A percentile compares a stretch with the other conserved stretches of the same genome.
Evolutionary conservation across 2,888 invertebrate genomes (phyloP).

Genomic region (Nomada lathburiana): DNA sequence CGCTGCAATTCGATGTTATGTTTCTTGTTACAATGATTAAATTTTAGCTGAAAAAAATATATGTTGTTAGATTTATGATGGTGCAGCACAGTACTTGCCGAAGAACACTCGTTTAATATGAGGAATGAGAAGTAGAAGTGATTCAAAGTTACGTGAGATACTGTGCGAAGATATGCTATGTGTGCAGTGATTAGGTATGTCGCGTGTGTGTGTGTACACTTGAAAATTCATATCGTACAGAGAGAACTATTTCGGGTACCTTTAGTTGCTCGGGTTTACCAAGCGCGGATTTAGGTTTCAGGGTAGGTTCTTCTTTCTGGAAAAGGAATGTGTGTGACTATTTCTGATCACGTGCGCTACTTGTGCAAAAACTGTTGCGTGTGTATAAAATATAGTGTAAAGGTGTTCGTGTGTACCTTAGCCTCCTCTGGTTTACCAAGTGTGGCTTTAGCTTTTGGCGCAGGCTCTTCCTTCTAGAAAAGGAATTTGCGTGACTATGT

Average conservation of each 20-base stretch:
- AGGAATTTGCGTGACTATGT: neutral
- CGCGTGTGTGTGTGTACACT: neutral
- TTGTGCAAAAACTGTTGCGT: neutral
- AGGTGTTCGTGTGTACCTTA: slow-evolving; percentile 71
- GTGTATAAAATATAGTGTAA: neutral
- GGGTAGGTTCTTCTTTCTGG: slow-evolving; percentile 62
- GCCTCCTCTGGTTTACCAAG: slow-evolving; percentile 66
- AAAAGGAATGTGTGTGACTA: slow-evolving; percentile 21
- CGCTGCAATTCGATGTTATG: slow-evolving; percentile 6
- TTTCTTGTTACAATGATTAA: slow-evolving; percentile 26
- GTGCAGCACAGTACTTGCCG: slow-evolving; percentile 3
- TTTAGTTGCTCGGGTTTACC: slow-evolving; percentile 63
- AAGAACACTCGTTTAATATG: slow-evolving; percentile 18
- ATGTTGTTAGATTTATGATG: neutral
- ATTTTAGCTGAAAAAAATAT: slow-evolving; percentile 23
- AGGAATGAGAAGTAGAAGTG: slow-evolving; percentile 5
- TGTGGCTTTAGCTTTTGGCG: slow-evolving; percentile 52
- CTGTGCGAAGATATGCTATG: neutral
- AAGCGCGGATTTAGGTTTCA: slow-evolving; percentile 62
- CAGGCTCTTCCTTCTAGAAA: slow-evolving; percentile 64
- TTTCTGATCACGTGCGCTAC: neutral
- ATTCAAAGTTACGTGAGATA: slow-evolving; percentile 19
- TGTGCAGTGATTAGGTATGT: slow-evolving; percentile 3
- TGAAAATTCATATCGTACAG: neutral
- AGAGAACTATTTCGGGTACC: slow-evolving; percentile 23